Evolutionary conservation across 2,888 invertebrate genomes (phyloP), one percentile per base, ranked within the genome.

Genomic region (Cordilura impudica): DNA sequence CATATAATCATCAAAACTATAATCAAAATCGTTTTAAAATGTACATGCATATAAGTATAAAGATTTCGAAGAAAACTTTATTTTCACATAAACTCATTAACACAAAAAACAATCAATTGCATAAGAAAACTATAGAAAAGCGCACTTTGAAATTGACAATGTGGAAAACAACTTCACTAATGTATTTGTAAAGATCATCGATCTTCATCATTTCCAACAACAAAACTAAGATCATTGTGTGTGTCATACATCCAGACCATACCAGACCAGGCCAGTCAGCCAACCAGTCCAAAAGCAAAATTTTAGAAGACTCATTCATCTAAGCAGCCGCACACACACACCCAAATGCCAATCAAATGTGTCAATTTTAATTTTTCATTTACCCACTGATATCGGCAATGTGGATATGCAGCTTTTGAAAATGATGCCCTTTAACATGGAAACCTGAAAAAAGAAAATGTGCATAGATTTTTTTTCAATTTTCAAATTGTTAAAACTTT

Each of bases 341-440:
- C 79, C 71, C 81, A 81, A 74, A 79, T 81, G 82, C 80, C 82
- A 82, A 81, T 82, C 82, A 82, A 77, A 80, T 65, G 60, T 79
- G 81, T 82, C 81, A 80, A 81, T 73, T 80, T 60, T 54, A 66
- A 81, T 76, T 74, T 78, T 74, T 78, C 65, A 74, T 73, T 74
- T 78, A 73, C 66, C 65, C 63, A 39, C 47, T 66, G 39, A 49
- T 51, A 43, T 51, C n/a, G 14, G 7, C 1, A 43, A 49, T 49
- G 12, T 21, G 47, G 23, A 63, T 63, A n/a, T 29, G 8, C 14
- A 19, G 49, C 31, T 49, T 49, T 14, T 14, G 16, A n/a, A 53
- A 49, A 26, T 26, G 47, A 56, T 56, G 47, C 23, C 65, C 26
- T 39, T 18, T 31, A 47, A 51, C 31, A 31, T 26, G 14, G 39